Evolutionary conservation across 2,113 vertebrate genomes (phyloP).

Genomic region (Clarias macrocephalus): DNA sequence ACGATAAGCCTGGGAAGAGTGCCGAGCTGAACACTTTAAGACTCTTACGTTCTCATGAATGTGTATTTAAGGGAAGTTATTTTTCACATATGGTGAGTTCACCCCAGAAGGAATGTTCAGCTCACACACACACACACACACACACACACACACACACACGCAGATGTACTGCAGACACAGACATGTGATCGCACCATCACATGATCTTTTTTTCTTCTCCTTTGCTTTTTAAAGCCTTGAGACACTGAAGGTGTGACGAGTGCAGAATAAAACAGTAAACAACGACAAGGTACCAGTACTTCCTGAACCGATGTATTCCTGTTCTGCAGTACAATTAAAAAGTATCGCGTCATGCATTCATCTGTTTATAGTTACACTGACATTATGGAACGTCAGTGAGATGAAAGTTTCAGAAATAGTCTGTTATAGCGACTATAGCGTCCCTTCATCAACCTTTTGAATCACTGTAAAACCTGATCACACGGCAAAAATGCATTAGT

Average conservation of each 20-base stretch:
- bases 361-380: too few species aligned
- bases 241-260: not conserved
- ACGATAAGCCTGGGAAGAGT: not conserved
- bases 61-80: not conserved
- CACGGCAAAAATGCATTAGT: too few species aligned
- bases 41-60: not conserved
- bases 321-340: not conserved
- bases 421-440: too few species aligned
- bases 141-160: constrained; percentile 14
- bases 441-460: too few species aligned
- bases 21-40: not conserved
- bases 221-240: constrained; percentile 8
- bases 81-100: not conserved
- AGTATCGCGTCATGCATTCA: not conserved
- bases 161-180: not conserved
- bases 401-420: too few species aligned
- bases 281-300: not conserved
- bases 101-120: not conserved
- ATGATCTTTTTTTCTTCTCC: constrained; percentile 14
- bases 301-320: not conserved
- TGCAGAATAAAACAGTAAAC: not conserved
- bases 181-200: constrained; percentile 5
- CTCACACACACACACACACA: not conserved
- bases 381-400: too few species aligned
- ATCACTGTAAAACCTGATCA: too few species aligned